phyloP scores from a whole-genome alignment of 2,113 vertebrate genomes.

The Brachionichthys hirsutus region DNA sequence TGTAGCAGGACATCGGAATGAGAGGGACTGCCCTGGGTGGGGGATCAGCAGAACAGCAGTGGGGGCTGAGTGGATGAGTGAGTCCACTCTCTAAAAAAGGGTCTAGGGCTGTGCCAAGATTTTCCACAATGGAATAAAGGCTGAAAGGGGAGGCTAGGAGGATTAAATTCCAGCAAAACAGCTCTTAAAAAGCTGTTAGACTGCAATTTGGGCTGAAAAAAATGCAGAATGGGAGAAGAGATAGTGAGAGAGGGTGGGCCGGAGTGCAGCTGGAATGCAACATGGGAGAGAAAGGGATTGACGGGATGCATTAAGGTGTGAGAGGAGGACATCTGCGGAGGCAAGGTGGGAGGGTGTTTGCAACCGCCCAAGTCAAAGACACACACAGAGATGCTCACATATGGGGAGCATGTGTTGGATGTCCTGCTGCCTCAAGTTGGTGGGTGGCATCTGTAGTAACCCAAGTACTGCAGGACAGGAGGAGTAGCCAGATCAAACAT shows the following conservation, averaged over 20 bases:
- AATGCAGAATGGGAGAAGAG: constrained; percentile 59
- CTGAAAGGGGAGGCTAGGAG: constrained; percentile 70
- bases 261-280: constrained; percentile 59
- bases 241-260: constrained; percentile 53
- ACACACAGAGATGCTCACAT: constrained; percentile 38
- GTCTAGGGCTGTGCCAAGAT: constrained; percentile 71
- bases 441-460: constrained; percentile 57
- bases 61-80: constrained; percentile 38
- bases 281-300: constrained; percentile 46
- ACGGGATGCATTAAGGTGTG: constrained; percentile 30
- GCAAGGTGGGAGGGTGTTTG: constrained; percentile 27
- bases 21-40: constrained; percentile 42
- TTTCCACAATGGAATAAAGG: constrained; percentile 74
- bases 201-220: constrained; percentile 77
- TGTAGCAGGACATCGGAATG: constrained; percentile 46
- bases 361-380: constrained; percentile 21
- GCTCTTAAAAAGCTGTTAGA: constrained; percentile 80
- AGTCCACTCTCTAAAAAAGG: constrained; percentile 64
- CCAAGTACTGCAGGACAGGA: constrained; percentile 55
- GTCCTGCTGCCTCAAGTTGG: constrained; percentile 29
- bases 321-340: constrained; percentile 42
- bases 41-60: constrained; percentile 34
- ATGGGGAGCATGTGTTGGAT: constrained; percentile 35
- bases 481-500: constrained; percentile 63
- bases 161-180: constrained; percentile 77